Evolutionary conservation across 2,113 vertebrate genomes (phyloP), one percentile per base, ranked within the genome.

Genomic region (Paradoxurus hermaphroditus): DNA sequence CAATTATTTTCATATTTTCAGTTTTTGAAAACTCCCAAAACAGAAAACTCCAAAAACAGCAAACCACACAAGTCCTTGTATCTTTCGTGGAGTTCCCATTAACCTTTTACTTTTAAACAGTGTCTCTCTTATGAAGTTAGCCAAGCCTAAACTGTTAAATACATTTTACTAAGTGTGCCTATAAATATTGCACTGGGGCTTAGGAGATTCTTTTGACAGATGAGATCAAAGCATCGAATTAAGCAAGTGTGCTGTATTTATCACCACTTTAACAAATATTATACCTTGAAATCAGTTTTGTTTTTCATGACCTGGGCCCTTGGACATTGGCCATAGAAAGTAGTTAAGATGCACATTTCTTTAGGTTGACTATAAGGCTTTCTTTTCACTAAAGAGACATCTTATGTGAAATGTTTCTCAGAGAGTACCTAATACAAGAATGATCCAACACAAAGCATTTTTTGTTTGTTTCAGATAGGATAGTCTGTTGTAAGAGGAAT

Each of bases 1-100:
- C 77, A 96, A 86, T 91, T 89, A 91, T 96, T 93, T 41, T 53
- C 70, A 39, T 82, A 21, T 63, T 77, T 84, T 94, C 29, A 94
- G 82, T 25, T 86, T 46, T 41, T 78, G 39, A 86, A 90, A 94
- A 72, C 34, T 81, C 34, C 7, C 36, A 44, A 85, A 93, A 73
- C 0, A 82, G 4, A 44, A 97, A 84, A 79, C 27, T n/a, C n/a
- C n/a, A n/a, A n/a, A n/a, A n/a, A n/a, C n/a, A n/a, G n/a, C n/a
- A 68, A 88, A 68, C 8, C 19, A 67, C 10, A 68, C 2, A 18
- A 34, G 1, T 46, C 62, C 23, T 19, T 53, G 5, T 72, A 56
- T 14, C 6, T 91, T 62, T 73, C 46, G 6, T 31, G 1, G 65
- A 51, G 4, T 89, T 63, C 11, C 19, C 59, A 53, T 44, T 46